These are phyloP conservation scores for Adoxophyes honmai DNA, from an alignment of 1,140 invertebrate species.

Conservation along the genomic window DNA sequence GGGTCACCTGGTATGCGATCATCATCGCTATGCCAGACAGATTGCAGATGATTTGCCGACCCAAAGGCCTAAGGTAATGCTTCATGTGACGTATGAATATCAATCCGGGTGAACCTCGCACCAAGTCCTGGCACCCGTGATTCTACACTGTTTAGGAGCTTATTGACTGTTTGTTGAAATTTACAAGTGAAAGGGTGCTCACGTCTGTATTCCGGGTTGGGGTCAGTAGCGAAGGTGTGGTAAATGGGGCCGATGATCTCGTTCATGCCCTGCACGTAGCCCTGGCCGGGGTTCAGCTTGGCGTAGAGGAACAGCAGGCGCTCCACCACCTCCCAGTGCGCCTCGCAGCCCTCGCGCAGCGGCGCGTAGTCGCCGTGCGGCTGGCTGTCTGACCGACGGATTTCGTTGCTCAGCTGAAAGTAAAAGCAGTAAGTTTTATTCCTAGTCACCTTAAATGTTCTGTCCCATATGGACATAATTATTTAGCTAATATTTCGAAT, in stretches of 20 bases:
- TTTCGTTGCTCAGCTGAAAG: slow-evolving; percentile 54
- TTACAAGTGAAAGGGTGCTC: slow-evolving; percentile 27
- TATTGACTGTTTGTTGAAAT: too few species aligned
- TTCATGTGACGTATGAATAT: too few species aligned
- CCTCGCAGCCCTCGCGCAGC: slow-evolving; percentile 89
- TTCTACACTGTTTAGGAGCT: too few species aligned
- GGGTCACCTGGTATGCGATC: too few species aligned
- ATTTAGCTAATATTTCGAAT: too few species aligned
- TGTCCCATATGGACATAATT: too few species aligned
- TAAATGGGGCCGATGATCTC: slow-evolving; percentile 99
- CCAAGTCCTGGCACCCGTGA: too few species aligned
- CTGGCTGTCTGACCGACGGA: slow-evolving; percentile 42
- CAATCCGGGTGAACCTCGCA: too few species aligned
- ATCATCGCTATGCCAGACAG: too few species aligned
- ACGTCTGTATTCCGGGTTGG: slow-evolving; percentile 89
- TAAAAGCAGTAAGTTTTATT: background rate
- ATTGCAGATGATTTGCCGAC: too few species aligned
- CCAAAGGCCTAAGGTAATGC: too few species aligned
- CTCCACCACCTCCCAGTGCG: slow-evolving; percentile 98
- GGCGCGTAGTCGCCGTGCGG: slow-evolving; percentile 84
- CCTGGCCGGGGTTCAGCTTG: slow-evolving; percentile 98
- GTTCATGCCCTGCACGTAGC: slow-evolving; percentile 99
- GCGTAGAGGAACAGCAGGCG: slow-evolving; percentile 98
- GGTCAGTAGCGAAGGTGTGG: slow-evolving; percentile 96
- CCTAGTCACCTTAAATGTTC: background rate